These are phyloP conservation scores for Calephelis nemesis DNA, from an alignment of 1,140 invertebrate genomes.

Conservation along the genomic window DNA sequence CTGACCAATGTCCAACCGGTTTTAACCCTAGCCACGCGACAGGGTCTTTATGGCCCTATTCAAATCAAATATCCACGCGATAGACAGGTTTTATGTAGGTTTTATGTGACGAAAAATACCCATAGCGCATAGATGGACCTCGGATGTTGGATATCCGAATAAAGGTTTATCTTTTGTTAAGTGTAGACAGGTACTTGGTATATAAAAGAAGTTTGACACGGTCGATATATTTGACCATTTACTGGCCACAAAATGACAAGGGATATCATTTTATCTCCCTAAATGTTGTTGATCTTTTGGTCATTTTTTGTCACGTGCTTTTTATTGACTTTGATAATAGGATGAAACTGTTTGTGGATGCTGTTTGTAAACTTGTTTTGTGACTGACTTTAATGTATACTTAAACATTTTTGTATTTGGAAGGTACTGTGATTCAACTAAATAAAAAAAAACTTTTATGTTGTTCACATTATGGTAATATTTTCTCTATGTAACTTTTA, in stretches of 20 bases:
- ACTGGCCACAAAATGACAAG: constrained; percentile 58
- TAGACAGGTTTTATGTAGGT: constrained; percentile 26
- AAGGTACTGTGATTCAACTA: too few species aligned
- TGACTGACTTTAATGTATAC: neutral
- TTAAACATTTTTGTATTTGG: too few species aligned
- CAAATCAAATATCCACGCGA: constrained; percentile 22
- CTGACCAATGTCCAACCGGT: constrained; percentile 65
- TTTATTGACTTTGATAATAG: constrained; percentile 18
- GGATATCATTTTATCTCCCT: constrained; percentile 64
- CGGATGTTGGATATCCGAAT: constrained; percentile 60
- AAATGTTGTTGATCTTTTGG: constrained; percentile 39
- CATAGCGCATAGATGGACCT: constrained; percentile 58
- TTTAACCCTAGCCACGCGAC: constrained; percentile 28
- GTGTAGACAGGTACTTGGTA: constrained; percentile 52
- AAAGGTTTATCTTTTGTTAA: constrained; percentile 53
- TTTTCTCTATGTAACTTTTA: too few species aligned
- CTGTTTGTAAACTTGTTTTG: constrained; percentile 20
- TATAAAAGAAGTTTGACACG: constrained; percentile 60
- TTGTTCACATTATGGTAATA: too few species aligned
- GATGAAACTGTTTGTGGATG: constrained; percentile 25
- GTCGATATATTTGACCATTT: constrained; percentile 61
- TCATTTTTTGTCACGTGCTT: constrained; percentile 54
- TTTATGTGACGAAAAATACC: constrained; percentile 21
- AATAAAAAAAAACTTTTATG: too few species aligned
- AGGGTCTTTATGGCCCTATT: neutral